A percentile compares a stretch with the other conserved stretches of the same genome.
Evolutionary conservation across 2,797 vertebrate species (phyloP).

Genomic region (Chelon labrosus): DNA sequence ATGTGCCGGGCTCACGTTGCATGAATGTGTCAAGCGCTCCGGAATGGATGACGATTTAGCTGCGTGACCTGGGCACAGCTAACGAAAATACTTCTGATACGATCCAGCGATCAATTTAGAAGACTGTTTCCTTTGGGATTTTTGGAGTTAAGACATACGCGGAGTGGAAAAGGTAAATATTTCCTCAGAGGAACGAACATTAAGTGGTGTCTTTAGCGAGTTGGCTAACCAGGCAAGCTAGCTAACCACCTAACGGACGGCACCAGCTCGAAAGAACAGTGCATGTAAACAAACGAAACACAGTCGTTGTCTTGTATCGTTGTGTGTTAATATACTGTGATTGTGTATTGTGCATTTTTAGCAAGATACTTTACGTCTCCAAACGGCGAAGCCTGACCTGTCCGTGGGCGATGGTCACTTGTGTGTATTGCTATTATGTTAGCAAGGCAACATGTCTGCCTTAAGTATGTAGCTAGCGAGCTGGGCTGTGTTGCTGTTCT

Average conservation of each 20-base stretch:
- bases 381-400: too few relatives aligned
- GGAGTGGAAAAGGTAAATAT: slow-evolving; percentile 55
- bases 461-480: slow-evolving; percentile 8
- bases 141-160: not conserved
- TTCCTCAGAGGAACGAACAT: not conserved
- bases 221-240: slow-evolving; percentile 29
- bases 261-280: not conserved
- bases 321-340: fast-evolving
- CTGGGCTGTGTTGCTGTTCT: not conserved
- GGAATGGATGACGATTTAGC: slow-evolving; percentile 29
- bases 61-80: slow-evolving; percentile 36
- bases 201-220: slow-evolving; percentile 21
- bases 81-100: not conserved
- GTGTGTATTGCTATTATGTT: slow-evolving; percentile 17
- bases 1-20: slow-evolving; percentile 79
- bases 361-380: not conserved
- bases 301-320: not conserved
- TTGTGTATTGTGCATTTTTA: not conserved
- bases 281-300: slow-evolving; percentile 48
- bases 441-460: slow-evolving; percentile 40
- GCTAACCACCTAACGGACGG: slow-evolving; percentile 33
- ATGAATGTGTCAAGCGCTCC: slow-evolving; percentile 72
- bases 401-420: not conserved
- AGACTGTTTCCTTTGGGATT: not conserved
- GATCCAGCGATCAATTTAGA: not conserved